Conservation (phyloP, 1,140 invertebrate species). For the Cotesia chilonis region DNA sequence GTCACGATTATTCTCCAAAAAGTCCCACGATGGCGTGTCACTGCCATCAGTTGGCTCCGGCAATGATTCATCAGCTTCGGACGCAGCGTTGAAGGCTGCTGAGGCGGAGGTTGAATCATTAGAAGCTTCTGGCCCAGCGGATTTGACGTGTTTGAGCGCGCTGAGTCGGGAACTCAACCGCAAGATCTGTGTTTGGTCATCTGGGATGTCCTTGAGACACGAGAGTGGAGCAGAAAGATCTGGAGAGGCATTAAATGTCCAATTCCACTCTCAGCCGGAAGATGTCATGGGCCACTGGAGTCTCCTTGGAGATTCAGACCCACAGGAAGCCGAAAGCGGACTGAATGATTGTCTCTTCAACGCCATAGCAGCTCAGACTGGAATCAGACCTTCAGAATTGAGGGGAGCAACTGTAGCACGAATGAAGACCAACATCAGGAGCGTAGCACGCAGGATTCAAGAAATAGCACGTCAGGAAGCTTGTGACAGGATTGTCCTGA, state of each 20-base stretch:
- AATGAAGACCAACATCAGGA: slow-evolving; percentile 31
- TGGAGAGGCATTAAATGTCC: neutral
- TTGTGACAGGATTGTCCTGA: slow-evolving; percentile 21
- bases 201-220: neutral
- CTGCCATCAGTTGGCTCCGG: neutral
- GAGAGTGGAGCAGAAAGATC: neutral
- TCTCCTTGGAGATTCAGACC: slow-evolving; percentile 35
- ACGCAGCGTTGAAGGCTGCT: neutral
- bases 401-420: slow-evolving; percentile 4
- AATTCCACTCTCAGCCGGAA: slow-evolving; percentile 6
- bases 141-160: neutral
- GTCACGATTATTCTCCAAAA: no score
- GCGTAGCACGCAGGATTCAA: slow-evolving; percentile 28
- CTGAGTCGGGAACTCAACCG: neutral
- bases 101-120: neutral
- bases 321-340: neutral
- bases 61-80: neutral
- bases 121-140: neutral
- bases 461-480: slow-evolving; percentile 21
- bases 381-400: slow-evolving; percentile 14
- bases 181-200: slow-evolving; percentile 9
- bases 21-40: neutral
- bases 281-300: slow-evolving; percentile 47
- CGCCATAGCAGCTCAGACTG: slow-evolving; percentile 41
- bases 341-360: slow-evolving; percentile 48